Base-by-base conservation (phyloP, 2,113 vertebrate genomes). In the Oreamnos americanus region DNA sequence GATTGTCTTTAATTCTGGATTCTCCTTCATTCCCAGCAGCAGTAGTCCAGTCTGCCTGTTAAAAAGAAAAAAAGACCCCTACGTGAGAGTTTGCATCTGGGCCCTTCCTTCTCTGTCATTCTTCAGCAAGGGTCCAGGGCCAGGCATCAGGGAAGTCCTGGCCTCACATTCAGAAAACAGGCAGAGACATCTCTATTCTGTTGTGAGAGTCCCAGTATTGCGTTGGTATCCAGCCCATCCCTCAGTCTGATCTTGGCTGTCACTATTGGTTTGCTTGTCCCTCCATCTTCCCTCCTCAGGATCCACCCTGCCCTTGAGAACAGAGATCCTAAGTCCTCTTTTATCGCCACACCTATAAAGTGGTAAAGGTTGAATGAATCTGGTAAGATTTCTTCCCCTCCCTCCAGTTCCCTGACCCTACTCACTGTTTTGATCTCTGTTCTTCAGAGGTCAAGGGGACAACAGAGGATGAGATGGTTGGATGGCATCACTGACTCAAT, bases 31-130 rank as follows among this genome's bases (percentile, higher is more conserved):
- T 30, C 99, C 99, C 98, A 99, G 98, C 51, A 99, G 0, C 92
- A 99, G 94, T 14, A 99, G 92, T 19, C 99, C 99, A 0, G 99
- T 99, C 90, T 67, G 85, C 96, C 99, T 99, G 96, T 28, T 39
- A 60, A 95, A 43, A 91, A 49, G 79, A 16, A 90, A 83, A 57
- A 87, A 62, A 47, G 14, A 58, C 26, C 43, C 5, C 4, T 53
- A 21, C 3, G 7, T 95, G 67, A 92, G 47, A 21, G 28, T 19
- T 4, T 21, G 13, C 11, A 1, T 53, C 49, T 39, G 62, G 16
- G 30, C 47, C 15, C 45, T n/a, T 12, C 51, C 21, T 51, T 82
- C n/a, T 5, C 55, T 55, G 47, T 78, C 30, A 23, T 71, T 87
- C 51, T 58, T 87, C 16, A 67, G 15, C 53, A 53, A 39, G 21